Evolutionary conservation across 2,113 vertebrate genomes (phyloP), one percentile per base, ranked within the genome.

Genomic region (Pitta sordida): DNA sequence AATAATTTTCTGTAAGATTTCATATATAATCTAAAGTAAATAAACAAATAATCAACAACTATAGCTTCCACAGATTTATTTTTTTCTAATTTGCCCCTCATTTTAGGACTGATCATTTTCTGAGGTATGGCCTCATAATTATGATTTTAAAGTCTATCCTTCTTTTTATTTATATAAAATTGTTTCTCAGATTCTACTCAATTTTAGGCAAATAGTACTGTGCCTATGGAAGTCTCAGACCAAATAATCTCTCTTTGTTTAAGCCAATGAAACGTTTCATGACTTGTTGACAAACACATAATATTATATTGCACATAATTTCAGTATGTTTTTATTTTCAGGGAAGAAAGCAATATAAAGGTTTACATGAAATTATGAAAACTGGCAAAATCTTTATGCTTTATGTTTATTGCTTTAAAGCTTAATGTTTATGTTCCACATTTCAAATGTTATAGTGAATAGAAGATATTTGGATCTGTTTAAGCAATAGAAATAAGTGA

Each of bases 401-500:
- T 88, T 88, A 64, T 68, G 1, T 56, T 78, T 46, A 46, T 46
- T 20, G 20, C 44, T 46, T 21, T 46, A 46, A 21, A 36, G 48
- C 29, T 41, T 73, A 27, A 27, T 74, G 43, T 49, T 88, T 88
- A 64, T 68, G 1, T 56, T 78, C 30, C 19, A n/a, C 49, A 39
- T 75, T 90, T 93, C 22, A 86, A 67, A 37, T 69, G 52, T 39
- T 64, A 27, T 51, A 58, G 16, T 84, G 71, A 73, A 83, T 59
- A 46, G 36, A n/a, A 91, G 88, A 68, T 58, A 69, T 51, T 88
- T 95, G 59, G 17, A 82, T 93, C 23, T 69, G 12, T 77, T 95
- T 91, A 89, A 84, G 34, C 20, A 90, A 91, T 65, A 93, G 86
- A 96, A 88, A 56, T 83, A 86, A 77, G 7, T 26, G 21, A 74